phyloP scores from a whole-genome alignment of 2,797 vertebrate species.

The Lacerta bilineata region DNA sequence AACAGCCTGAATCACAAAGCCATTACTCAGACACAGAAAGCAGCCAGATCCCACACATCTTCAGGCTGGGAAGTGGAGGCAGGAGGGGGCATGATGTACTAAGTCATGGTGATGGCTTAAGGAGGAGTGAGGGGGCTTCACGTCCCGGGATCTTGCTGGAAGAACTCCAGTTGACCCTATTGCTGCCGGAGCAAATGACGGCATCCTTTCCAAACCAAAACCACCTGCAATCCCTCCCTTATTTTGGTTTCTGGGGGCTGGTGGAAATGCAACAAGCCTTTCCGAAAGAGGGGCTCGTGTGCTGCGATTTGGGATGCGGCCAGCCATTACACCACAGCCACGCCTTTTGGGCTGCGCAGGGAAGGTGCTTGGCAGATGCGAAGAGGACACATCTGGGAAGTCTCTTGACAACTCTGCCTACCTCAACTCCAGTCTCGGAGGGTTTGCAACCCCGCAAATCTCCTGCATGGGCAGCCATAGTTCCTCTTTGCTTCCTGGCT shows the following conservation, averaged over 20 bases:
- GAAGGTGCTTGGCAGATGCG: neutral
- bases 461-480: no score
- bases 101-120: neutral
- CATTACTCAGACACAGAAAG: neutral
- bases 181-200: neutral
- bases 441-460: no score
- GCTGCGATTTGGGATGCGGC: neutral
- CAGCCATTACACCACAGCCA: neutral
- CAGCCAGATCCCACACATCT: conserved; percentile 15
- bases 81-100: no score
- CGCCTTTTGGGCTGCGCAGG: neutral
- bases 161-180: neutral
- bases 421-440: neutral
- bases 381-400: neutral
- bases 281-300: neutral
- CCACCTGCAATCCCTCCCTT: neutral
- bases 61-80: conserved; percentile 18
- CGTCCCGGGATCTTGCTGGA: neutral
- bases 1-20: neutral
- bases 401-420: conserved; percentile 10
- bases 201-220: neutral
- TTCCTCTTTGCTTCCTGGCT: neutral
- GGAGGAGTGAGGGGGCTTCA: neutral
- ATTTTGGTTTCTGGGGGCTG: neutral
- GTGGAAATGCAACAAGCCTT: neutral